phyloP scores from a whole-genome alignment of 2,888 invertebrate species.

The Cheilosia pagana region DNA sequence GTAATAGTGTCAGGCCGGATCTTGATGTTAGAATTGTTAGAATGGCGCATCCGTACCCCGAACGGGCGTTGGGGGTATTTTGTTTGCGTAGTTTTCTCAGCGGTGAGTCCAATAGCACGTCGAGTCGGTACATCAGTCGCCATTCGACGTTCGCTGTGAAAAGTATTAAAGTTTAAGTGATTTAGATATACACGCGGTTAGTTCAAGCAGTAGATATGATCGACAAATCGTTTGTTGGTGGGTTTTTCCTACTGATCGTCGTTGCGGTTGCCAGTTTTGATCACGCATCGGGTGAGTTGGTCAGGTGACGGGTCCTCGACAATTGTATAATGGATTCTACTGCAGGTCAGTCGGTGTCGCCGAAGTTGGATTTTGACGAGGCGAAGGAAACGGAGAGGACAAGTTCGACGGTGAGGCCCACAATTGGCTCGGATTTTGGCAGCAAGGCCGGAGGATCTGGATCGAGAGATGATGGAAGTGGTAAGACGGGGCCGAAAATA shows the following conservation, averaged over 20 bases:
- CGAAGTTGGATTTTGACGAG: slow-evolving; percentile 83
- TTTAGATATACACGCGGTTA: slow-evolving; percentile 20
- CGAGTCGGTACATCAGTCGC: slow-evolving; percentile 51
- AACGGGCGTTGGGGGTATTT: slow-evolving; percentile 58
- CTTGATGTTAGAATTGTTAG: slow-evolving; percentile 66
- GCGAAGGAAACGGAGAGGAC: slow-evolving; percentile 76
- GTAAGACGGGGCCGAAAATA: slow-evolving; percentile 81
- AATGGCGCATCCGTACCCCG: slow-evolving; percentile 59
- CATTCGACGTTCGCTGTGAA: slow-evolving; percentile 42
- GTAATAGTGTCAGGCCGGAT: slow-evolving; percentile 72
- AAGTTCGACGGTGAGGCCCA: slow-evolving; percentile 77
- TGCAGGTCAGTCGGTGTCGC: slow-evolving; percentile 81
- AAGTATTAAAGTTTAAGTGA: slow-evolving; percentile 28
- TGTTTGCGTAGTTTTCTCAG: slow-evolving; percentile 34
- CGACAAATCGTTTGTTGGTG: slow-evolving; percentile 46
- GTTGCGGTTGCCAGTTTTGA: slow-evolving; percentile 34
- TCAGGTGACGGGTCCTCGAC: slow-evolving; percentile 8
- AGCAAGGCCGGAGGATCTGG: slow-evolving; percentile 56
- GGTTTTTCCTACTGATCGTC: slow-evolving; percentile 44
- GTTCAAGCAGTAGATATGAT: slow-evolving; percentile 47
- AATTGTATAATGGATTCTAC: slow-evolving; percentile 15
- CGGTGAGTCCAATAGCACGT: slow-evolving; percentile 30
- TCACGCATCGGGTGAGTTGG: slow-evolving; percentile 59
- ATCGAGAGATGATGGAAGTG: slow-evolving; percentile 59
- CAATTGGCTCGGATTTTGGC: slow-evolving; percentile 75